Base-by-base conservation (phyloP, 30 jellyfish, hydroid and myxozoan genomes). In the Sanderia malayensis region DNA sequence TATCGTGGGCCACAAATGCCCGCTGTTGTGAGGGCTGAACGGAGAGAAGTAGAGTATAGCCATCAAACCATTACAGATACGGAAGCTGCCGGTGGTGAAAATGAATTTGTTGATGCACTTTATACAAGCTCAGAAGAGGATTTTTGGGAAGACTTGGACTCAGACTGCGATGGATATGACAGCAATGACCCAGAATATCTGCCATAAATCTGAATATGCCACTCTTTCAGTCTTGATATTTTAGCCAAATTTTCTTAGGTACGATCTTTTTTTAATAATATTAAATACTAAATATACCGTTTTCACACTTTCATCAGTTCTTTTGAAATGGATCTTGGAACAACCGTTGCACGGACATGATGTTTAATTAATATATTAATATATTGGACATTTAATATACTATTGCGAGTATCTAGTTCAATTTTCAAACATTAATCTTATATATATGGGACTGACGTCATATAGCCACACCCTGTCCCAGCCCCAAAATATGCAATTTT, bases 131-230 rank as follows among this genome's bases (percentile, higher is more conserved):
- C 90, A 79, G 90, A 79, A 65, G 81, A 63, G 46, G 82, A 77
- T 47, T 0, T 63, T 77, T 77, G 83, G 83, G 83, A 71, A 71
- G 73, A 71, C 44, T 49, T 37, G 22, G 74, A 61, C 44, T 65
- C 82, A 77, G 82, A 79, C 52, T 28, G 90, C 90, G 75, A 79
- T 64, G 90, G 82, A 65, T 67, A 64, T 49, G 81, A 79, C 83
- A 79, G 90, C 90, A 76, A 63, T 61, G 87, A 76, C 80, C 87
- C 79, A 59, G 79, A 61, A 76, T 74, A 74, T 74, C 78, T 74
- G 59, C 86, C 86, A 61, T 74, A 61, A 74, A 37, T 22, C 57
- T 58, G 33, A 10, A 53, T 49, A 44, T 62, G 33, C 33, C 65
- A 2, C 23, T 72, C 37, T 21, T 21, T 21, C 8, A 61, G 73